Base-by-base conservation (phyloP, 1,140 invertebrate genomes). In the Schlechtendalia chinensis region DNA sequence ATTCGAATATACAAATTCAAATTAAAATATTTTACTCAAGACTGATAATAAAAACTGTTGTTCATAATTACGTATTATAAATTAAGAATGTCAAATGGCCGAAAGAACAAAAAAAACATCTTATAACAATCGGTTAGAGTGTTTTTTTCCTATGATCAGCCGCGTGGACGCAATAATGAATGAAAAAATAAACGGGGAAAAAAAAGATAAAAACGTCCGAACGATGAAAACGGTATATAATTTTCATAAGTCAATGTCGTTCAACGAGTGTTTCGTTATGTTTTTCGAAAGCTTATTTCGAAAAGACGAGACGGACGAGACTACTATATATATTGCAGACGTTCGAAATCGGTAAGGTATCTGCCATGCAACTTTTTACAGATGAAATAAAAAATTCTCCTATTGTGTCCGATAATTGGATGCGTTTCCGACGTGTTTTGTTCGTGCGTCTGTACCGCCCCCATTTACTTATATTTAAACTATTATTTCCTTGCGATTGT, bases 371-470 rank as follows among this genome's bases (percentile, higher is more conserved):
- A 50, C 67, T 69, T 69, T 69, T 8, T 69, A 50, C 67, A 27
- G 17, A 50, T 27, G 22, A 14, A 69, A 69, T 56, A 32, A 74
- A 74, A 74, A 56, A 29, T 56, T 74, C 24, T 56, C 19, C 27
- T 19, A 74, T 74, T 74, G 71, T 74, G 71, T 74, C 29, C 27
- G 27, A 74, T 74, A 74, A 74, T 74, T 74, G 71, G 71, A 58
- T 10, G 71, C 17, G 12, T 58, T 74, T 74, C 71, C 71, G 71
- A 56, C 71, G 71, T 29, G 53, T 56, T 17, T 29, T 58, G 71
- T 74, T 56, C 53, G 71, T 74, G 71, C 14, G 12, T 56, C 19
- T 3, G 71, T 54, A 56, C 24, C 27, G 17, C 19, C 27, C 27
- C 27, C n/a, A 27, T 69, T 69, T 69, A 69, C 53, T 74, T 29